Conservation (phyloP, 2,888 invertebrate genomes). For the Harmothoe impar region DNA sequence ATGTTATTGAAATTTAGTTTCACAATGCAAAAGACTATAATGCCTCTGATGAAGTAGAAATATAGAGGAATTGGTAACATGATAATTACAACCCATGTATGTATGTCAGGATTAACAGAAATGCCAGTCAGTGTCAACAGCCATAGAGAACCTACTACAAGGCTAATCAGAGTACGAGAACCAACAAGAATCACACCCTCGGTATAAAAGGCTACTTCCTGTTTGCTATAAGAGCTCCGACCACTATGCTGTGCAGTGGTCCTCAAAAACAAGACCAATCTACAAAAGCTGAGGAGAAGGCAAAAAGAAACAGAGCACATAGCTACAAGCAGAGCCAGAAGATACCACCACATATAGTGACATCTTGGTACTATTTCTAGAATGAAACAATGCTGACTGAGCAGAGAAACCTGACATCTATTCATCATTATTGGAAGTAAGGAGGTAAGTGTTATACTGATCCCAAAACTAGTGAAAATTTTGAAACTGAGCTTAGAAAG, state of each 20-base stretch:
- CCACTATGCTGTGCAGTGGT: background rate
- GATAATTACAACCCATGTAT: background rate
- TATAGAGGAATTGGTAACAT: background rate
- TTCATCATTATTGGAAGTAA: background rate
- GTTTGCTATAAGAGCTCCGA: background rate
- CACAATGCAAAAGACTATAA: too few species aligned
- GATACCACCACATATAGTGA: background rate
- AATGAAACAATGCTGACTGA: background rate
- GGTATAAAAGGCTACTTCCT: too few species aligned
- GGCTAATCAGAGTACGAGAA: background rate
- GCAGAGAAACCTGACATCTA: background rate
- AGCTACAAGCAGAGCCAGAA: background rate
- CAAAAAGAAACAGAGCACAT: background rate
- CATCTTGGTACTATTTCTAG: background rate
- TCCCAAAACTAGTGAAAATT: background rate
- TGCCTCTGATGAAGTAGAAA: background rate
- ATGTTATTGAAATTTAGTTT: too few species aligned
- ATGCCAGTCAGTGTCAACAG: background rate
- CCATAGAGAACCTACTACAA: background rate
- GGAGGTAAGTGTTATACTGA: background rate
- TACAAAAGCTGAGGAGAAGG: background rate
- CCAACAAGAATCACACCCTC: background rate
- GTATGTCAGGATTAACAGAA: background rate
- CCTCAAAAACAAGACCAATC: background rate
- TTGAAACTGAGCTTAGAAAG: background rate